Conservation (phyloP, 2,113 vertebrate species). For the Gorsachius goisagi region DNA sequence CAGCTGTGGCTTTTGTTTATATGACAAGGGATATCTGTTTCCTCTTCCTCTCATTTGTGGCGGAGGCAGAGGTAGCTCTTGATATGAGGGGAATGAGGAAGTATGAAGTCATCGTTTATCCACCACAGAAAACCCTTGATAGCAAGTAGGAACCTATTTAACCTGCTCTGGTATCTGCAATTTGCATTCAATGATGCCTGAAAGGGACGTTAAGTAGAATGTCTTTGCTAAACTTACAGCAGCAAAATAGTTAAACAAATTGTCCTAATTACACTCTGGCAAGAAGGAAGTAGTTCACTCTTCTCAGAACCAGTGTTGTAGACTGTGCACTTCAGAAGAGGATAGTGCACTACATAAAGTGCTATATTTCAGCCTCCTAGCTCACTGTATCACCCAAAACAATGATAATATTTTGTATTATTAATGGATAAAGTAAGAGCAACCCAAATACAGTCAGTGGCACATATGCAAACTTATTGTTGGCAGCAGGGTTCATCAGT, state of each 20-base stretch:
- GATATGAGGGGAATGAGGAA: not conserved
- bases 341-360: no score
- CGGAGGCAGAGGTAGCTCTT: not conserved
- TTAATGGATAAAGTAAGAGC: not conserved
- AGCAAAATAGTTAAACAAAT: not conserved
- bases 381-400: not conserved
- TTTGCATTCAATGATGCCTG: not conserved
- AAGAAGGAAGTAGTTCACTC: not conserved
- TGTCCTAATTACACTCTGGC: not conserved
- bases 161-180: not conserved
- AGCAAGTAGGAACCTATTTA: not conserved
- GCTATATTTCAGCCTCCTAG: not conserved
- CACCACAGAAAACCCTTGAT: not conserved
- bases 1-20: not conserved
- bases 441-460: not conserved
- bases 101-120: not conserved
- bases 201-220: not conserved
- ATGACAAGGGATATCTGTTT: not conserved
- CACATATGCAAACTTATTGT: not conserved
- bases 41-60: not conserved
- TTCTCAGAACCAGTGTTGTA: not conserved
- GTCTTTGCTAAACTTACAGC: not conserved
- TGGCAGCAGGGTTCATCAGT: not conserved
- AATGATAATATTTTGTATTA: accelerated
- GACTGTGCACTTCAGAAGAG: not conserved